Evolutionary conservation across 2,888 invertebrate genomes (phyloP).

Genomic region (Aspidiotus rigidus): DNA sequence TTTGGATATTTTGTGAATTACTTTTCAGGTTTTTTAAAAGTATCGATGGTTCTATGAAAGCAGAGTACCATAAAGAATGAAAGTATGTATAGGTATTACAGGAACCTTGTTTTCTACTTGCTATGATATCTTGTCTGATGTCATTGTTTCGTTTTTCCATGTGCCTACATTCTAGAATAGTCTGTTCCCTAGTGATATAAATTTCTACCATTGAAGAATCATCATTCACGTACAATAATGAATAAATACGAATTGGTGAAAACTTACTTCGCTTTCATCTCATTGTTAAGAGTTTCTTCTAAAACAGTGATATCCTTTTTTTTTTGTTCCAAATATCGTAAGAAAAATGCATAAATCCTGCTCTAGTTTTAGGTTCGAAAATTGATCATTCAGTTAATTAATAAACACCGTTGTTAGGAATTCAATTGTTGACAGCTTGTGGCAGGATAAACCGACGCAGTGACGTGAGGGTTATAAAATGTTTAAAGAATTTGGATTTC

Average conservation of each 20-base stretch:
- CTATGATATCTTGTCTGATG: constrained; percentile 10
- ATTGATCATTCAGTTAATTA: too few relatives aligned
- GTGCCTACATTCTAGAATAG: not conserved
- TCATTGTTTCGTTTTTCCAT: constrained; percentile 17
- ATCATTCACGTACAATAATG: not conserved
- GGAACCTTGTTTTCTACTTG: constrained; percentile 21
- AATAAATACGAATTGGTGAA: not conserved
- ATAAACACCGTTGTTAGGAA: too few relatives aligned
- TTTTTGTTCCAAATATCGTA: too few relatives aligned
- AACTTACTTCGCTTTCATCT: not conserved
- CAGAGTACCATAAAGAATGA: not conserved
- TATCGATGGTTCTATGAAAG: too few relatives aligned
- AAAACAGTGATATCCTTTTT: not conserved
- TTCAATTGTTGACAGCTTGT: too few relatives aligned
- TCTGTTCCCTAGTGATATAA: constrained; percentile 11
- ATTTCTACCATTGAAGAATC: not conserved
- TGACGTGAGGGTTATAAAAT: too few relatives aligned
- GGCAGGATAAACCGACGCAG: too few relatives aligned
- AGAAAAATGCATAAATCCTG: too few relatives aligned
- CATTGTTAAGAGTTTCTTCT: not conserved
- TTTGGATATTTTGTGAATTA: not conserved
- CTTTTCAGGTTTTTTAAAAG: too few relatives aligned
- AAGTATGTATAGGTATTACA: not conserved
- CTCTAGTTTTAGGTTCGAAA: too few relatives aligned
- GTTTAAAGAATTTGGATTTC: too few relatives aligned